Base-by-base conservation (phyloP, 2,797 vertebrate species). In the Gambelia wislizenii region DNA sequence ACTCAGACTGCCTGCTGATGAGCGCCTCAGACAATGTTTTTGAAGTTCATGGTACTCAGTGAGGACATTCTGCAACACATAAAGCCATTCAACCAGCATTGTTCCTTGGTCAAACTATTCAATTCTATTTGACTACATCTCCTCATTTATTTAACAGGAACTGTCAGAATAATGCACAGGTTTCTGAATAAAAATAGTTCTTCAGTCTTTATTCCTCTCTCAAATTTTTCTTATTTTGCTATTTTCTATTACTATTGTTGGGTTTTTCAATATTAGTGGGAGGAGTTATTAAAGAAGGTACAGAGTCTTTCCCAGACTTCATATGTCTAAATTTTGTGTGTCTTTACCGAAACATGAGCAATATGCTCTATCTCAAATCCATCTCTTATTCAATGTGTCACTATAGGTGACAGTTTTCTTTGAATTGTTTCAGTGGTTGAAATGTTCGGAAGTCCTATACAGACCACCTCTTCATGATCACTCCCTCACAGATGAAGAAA, bases 1-100 rank as follows among this genome's bases (percentile, higher is more conserved):
- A 54, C 67, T 77, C 81, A 61, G 82, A 72, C 47, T 88, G 22
- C 54, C 42, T 4, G 61, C n/a, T 75, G 77, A 25, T 86, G 69
- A 72, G 36, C 54, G 25, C 12, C 61, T 8, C 72, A 87, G 90
- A 79, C 39, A n/a, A 79, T 6, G 0, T 72, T 90, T 91, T 83
- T 91, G 92, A 90, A 91, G 85, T 87, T 89, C 0, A 0, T 27
- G 59, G 83, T 83, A 64, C 39, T n/a, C 54, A 13, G 76, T 75
- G 74, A 94, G 93, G 93, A 93, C 87, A 93, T 95, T 94, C 91
- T 93, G 87, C 88, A 77, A 79, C 1, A 70, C 94, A 96, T 93
- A 92, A 95, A 93, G 86, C 87, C 84, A 91, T 95, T 92, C 89
- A 92, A 90, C 56, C 47, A 87, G 81, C 64, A 3, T 0, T 87